These are phyloP conservation scores for Morpho helenor DNA, from an alignment of 2,888 invertebrate species.

Conservation along the genomic window DNA sequence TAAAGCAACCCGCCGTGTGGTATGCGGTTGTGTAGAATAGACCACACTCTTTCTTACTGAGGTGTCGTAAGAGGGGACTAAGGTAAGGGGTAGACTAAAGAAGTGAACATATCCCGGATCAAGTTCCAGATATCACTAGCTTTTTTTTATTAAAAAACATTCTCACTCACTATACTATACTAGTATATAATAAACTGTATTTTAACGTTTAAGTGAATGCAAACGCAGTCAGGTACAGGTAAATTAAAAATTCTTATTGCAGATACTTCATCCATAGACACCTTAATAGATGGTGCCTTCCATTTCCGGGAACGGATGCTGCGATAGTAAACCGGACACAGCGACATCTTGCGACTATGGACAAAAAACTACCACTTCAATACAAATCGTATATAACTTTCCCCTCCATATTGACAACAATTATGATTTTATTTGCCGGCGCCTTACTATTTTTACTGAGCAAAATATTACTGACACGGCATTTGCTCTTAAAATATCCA, in stretches of 20 bases:
- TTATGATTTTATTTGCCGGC: slow-evolving; percentile 69
- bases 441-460: slow-evolving; percentile 51
- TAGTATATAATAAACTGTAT: too few species aligned
- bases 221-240: too few species aligned
- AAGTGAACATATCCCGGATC: too few species aligned
- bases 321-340: slow-evolving; percentile 90
- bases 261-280: slow-evolving; percentile 70
- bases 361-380: slow-evolving; percentile 87
- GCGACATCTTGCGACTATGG: slow-evolving; percentile 82
- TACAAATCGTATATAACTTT: slow-evolving; percentile 85
- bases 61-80: too few species aligned
- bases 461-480: slow-evolving; percentile 36
- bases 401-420: slow-evolving; percentile 55
- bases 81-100: too few species aligned
- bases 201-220: too few species aligned
- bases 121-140: too few species aligned
- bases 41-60: too few species aligned
- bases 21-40: too few species aligned
- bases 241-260: not conserved
- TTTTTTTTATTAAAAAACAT: too few species aligned
- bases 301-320: slow-evolving; percentile 91
- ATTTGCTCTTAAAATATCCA: slow-evolving; percentile 45
- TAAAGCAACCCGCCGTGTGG: too few species aligned
- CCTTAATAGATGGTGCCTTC: slow-evolving; percentile 80
- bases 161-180: too few species aligned